Percentiles rank a stretch among this genome's conserved stretches.
Conservation (phyloP, 2,797 vertebrate species). For the Gymnopithys bicolor region DNA sequence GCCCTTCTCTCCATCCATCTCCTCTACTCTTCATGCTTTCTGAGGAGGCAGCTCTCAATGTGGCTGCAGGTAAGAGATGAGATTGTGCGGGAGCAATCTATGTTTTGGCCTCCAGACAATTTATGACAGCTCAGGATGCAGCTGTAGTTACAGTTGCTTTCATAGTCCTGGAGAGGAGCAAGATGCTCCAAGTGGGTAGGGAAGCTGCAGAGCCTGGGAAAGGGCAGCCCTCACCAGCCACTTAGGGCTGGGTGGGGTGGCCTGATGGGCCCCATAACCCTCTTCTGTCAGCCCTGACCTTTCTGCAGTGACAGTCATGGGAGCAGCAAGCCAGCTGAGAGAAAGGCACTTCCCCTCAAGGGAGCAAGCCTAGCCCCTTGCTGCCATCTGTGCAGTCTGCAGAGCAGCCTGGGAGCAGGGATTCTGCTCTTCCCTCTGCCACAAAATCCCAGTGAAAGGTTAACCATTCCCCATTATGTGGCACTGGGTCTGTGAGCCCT, state of each 20-base stretch:
- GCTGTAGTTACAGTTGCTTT: conserved; percentile 17
- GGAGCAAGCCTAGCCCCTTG: not conserved
- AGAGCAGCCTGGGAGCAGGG: accelerated
- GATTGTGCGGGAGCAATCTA: not conserved
- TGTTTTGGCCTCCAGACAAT: conserved; percentile 35
- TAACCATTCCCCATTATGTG: not conserved
- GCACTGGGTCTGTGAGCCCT: not conserved
- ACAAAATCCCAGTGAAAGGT: not conserved
- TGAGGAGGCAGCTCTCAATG: not conserved
- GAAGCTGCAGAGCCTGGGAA: not conserved
- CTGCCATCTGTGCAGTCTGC: not conserved
- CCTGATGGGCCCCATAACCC: not conserved
- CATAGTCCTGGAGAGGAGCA: not conserved
- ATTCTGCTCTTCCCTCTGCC: not conserved
- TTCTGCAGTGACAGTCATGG: accelerated
- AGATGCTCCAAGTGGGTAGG: not conserved
- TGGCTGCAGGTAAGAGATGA: conserved; percentile 48
- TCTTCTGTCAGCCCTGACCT: not conserved
- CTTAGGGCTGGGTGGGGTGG: not conserved
- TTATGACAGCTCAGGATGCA: not conserved
- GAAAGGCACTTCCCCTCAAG: not conserved
- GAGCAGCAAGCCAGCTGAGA: not conserved
- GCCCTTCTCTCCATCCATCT: conserved; percentile 42
- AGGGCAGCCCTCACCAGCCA: not conserved
- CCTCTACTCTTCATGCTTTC: not conserved